Percentiles rank a stretch among this genome's conserved stretches.
These are phyloP conservation scores for Aporophyla nigra DNA, from an alignment of 2,888 invertebrate genomes.

Conservation along the genomic window DNA sequence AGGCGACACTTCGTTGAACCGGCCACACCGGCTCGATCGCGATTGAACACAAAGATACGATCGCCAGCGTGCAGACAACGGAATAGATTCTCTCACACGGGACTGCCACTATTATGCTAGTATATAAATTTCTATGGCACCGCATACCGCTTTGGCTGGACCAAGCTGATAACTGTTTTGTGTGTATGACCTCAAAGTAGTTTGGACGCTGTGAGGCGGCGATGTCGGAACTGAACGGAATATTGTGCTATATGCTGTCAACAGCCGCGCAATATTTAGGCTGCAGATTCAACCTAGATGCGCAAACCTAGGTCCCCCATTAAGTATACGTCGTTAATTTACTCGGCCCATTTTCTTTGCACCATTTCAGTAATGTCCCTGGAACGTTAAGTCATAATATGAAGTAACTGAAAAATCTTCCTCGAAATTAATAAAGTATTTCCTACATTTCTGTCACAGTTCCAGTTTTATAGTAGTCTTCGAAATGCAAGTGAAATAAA, in stretches of 20 bases:
- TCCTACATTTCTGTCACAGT: constrained; percentile 30
- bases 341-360: constrained; percentile 68
- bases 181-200: constrained; percentile 61
- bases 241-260: constrained; percentile 62
- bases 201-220: constrained; percentile 51
- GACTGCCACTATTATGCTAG: constrained; percentile 50
- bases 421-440: constrained; percentile 43
- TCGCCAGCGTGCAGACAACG: constrained; percentile 32
- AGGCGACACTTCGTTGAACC: constrained; percentile 34
- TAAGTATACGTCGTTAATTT: constrained; percentile 70
- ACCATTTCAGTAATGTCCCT: constrained; percentile 63
- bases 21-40: constrained; percentile 44
- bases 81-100: constrained; percentile 59
- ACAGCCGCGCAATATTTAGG: constrained; percentile 57
- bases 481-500: constrained; percentile 39
- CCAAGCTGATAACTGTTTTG: constrained; percentile 68
- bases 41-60: constrained; percentile 59
- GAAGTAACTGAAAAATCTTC: constrained; percentile 27
- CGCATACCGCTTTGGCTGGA: constrained; percentile 56
- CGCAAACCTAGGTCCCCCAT: constrained; percentile 57
- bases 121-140: constrained; percentile 67
- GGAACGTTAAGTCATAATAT: constrained; percentile 46
- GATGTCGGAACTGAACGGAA: constrained; percentile 59
- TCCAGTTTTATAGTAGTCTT: constrained; percentile 44
- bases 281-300: constrained; percentile 57